These are phyloP conservation scores for Microplitis deprimator DNA, from an alignment of 2,888 invertebrate species.

Conservation along the genomic window DNA sequence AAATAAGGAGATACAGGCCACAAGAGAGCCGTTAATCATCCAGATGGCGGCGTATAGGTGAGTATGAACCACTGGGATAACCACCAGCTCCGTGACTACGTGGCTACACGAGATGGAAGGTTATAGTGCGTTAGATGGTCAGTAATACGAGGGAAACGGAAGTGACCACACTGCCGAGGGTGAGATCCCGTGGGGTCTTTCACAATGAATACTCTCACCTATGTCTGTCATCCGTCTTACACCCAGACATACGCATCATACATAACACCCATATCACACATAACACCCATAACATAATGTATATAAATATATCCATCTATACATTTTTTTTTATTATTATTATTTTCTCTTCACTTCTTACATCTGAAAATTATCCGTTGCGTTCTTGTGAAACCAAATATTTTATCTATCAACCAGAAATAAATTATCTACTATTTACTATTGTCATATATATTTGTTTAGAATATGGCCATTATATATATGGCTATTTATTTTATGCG, in stretches of 20 bases:
- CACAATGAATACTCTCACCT: conserved; percentile 15
- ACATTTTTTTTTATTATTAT: background rate
- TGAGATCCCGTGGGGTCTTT: conserved; percentile 16
- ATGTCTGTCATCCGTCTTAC: conserved; percentile 16
- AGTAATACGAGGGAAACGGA: conserved; percentile 62
- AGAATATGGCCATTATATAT: background rate
- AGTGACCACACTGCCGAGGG: conserved; percentile 60
- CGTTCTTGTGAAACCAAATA: too few species aligned
- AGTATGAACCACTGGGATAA: conserved; percentile 39
- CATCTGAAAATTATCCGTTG: too few species aligned
- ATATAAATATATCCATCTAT: conserved; percentile 6
- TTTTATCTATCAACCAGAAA: too few species aligned
- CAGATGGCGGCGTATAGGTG: conserved; percentile 51
- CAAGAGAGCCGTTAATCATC: conserved; percentile 68
- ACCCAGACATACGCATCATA: background rate
- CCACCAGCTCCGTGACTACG: background rate
- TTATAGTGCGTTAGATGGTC: conserved; percentile 60
- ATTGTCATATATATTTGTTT: background rate
- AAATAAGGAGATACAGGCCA: conserved; percentile 51
- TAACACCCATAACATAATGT: background rate
- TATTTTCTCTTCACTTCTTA: background rate
- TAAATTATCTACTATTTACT: background rate
- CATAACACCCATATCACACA: background rate
- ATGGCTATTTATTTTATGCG: background rate
- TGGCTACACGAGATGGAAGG: conserved; percentile 44